These are phyloP conservation scores for Mycetomoellerius zeteki DNA, from an alignment of 1,140 invertebrate genomes.

Conservation along the genomic window DNA sequence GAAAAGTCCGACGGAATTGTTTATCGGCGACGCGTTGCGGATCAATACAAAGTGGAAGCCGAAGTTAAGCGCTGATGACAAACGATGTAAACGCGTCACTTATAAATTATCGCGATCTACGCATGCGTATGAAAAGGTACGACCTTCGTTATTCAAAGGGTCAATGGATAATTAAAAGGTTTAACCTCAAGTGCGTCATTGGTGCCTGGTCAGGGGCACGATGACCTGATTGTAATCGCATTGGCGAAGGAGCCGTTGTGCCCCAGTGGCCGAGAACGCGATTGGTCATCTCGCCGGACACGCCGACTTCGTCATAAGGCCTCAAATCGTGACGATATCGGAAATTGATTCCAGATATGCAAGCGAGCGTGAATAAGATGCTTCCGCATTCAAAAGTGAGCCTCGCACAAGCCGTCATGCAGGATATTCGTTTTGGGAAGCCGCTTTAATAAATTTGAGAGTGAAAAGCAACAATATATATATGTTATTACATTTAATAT, in stretches of 20 bases:
- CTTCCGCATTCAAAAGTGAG: conserved; percentile 29
- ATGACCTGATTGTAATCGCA: conserved; percentile 68
- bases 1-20: conserved; percentile 22
- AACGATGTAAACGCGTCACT: conserved; percentile 40
- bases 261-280: conserved; percentile 31
- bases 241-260: conserved; percentile 59
- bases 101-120: conserved; percentile 18
- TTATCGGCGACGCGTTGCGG: not conserved
- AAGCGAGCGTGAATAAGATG: conserved; percentile 25
- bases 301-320: conserved; percentile 17
- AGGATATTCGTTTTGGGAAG: not conserved
- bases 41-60: conserved; percentile 17
- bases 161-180: conserved; percentile 78
- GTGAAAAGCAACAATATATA: not conserved
- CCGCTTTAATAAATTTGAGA: not conserved
- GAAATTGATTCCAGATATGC: conserved; percentile 57
- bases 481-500: not conserved
- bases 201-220: conserved; percentile 76
- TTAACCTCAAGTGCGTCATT: conserved; percentile 79
- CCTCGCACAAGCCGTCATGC: not conserved
- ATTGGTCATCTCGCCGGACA: conserved; percentile 61
- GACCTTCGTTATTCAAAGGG: conserved; percentile 64
- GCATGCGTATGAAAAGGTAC: conserved; percentile 23
- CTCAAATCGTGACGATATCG: conserved; percentile 24
- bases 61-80: not conserved